Evolutionary conservation across 2,797 vertebrate species (phyloP), one percentile per base, ranked within the genome.

Genomic region (Ctenochaetus hawaiiensis): DNA sequence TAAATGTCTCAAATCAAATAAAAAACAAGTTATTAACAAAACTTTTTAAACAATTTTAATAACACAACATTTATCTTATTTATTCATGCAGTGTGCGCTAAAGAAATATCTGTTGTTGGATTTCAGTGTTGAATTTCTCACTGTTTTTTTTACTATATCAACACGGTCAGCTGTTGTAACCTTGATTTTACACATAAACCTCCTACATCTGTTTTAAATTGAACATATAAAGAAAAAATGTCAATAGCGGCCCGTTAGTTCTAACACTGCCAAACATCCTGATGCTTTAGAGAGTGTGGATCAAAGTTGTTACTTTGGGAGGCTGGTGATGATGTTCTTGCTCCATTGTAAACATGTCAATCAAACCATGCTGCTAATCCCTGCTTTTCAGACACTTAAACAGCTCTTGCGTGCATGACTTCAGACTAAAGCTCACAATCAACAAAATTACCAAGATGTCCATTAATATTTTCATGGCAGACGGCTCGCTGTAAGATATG

Each of bases 341-440:
- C 62, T 66, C 70, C 59, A 47, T 83, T 85, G 69, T 78, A 72
- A 78, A 83, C 34, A 49, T 34, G 84, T 78, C 79, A 76, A 23
- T 71, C 47, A 71, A 72, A 78, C 26, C 20, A 49, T 0, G 13
- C 43, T 4, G 39, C 62, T 87, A 84, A 87, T 80, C 77, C 44
- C 44, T 41, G 37, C 30, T 14, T 62, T 82, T 54, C 48, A 54
- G 41, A 61, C 37, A 59, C 45, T 60, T 72, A 58, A 70, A 53
- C 67, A 65, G 69, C 72, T 66, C 53, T 49, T 64, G 73, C 23
- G 10, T 56, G 65, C 26, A 30, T 6, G 13, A 45, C 43, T 74
- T 73, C 67, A 58, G 54, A 67, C 53, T 45, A 77, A 85, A 81
- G 68, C 67, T 39, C 39, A 67, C 45, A 67, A 58, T 72, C 72